These are phyloP conservation scores for Formica aserva DNA, from an alignment of 2,888 invertebrate species.

Conservation along the genomic window DNA sequence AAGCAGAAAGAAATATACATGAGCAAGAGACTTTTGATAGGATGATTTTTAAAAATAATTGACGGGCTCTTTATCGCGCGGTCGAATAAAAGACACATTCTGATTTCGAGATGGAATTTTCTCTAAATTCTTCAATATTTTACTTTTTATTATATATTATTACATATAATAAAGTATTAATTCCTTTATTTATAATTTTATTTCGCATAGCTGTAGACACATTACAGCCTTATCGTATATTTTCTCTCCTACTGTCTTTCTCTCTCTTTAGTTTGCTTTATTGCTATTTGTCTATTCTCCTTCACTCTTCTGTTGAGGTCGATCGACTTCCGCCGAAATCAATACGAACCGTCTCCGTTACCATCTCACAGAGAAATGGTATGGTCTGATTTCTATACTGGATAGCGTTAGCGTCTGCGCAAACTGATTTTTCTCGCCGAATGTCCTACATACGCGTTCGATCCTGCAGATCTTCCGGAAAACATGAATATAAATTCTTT, in stretches of 20 bases:
- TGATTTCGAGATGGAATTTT: background rate
- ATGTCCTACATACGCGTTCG: slow-evolving; percentile 43
- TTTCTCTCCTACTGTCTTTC: background rate
- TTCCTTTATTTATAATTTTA: background rate
- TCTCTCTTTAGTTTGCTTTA: background rate
- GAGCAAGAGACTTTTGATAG: background rate
- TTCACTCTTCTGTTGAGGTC: slow-evolving; percentile 54
- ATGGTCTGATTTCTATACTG: slow-evolving; percentile 58
- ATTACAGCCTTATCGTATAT: background rate
- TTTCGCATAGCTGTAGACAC: background rate
- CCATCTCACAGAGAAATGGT: slow-evolving; percentile 62
- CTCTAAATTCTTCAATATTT: background rate
- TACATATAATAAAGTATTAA: background rate
- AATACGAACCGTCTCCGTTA: slow-evolving; percentile 65
- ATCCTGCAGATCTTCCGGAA: slow-evolving; percentile 22
- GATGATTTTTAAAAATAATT: background rate
- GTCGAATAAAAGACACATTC: background rate
- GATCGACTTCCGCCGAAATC: slow-evolving; percentile 70
- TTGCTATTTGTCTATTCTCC: slow-evolving; percentile 43
- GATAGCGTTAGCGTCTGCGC: slow-evolving; percentile 51
- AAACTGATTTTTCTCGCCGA: slow-evolving; percentile 37
- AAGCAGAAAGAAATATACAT: background rate
- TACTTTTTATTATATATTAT: background rate
- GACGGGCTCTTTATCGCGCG: background rate
- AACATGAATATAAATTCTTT: background rate